Evolutionary conservation across 2,113 vertebrate species (phyloP), one percentile per base, ranked within the genome.

Genomic region (Lonchura striata): DNA sequence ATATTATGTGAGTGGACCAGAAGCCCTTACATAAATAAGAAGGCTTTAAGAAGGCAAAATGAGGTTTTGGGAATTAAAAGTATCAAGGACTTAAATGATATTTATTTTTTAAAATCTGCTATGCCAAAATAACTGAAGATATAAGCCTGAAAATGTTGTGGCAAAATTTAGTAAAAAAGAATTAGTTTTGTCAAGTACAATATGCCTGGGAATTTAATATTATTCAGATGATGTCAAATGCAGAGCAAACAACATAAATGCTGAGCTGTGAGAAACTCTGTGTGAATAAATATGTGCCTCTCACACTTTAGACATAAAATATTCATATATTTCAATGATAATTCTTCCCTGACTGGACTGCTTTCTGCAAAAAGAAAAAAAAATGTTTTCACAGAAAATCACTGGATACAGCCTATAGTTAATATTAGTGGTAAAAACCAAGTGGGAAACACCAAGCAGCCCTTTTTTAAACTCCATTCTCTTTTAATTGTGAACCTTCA

Each of bases 221-320:
- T 95, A 79, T 96, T 96, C 80, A 93, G 44, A 79, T 57, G 18
- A 69, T 94, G 81, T 90, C 85, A 95, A 91, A 76, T 76, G 46
- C 64, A 91, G 46, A 93, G 57, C 82, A 97, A 96, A 94, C 75
- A 94, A 79, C 44, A 41, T 86, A 97, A 96, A 91, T 92, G 90
- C 92, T 97, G 84, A 97, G 82, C 84, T 96, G 60, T 94, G 82
- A 90, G 88, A 96, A 95, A 85, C 52, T 39, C 41, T 74, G 21
- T 76, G 83, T 82, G 86, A 96, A 95, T 92, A 88, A 95, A 92
- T 93, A 93, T 74, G 20, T 89, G 46, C n/a, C 82, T 72, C 86
- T 70, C 77, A 86, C 33, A 57, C 47, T 90, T 90, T 65, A 70
- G 57, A 63, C 56, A 91, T 92, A 91, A 97, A 94, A 92, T 95